A percentile compares a stretch with the other conserved stretches of the same genome.
These are phyloP conservation scores for Ciconia stormi DNA, from an alignment of 2,113 vertebrate species.

Conservation along the genomic window DNA sequence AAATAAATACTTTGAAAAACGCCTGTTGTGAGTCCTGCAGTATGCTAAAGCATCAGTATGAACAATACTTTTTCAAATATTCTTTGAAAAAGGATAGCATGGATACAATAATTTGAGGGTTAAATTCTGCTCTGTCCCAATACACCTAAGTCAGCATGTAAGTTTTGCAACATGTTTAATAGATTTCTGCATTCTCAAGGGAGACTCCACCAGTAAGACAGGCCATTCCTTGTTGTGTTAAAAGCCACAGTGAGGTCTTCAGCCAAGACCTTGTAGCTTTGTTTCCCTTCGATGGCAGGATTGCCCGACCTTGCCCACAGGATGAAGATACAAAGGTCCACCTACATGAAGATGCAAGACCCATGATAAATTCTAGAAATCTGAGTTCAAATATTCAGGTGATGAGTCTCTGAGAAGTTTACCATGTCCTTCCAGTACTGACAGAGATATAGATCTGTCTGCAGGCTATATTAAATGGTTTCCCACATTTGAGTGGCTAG, in stretches of 20 bases:
- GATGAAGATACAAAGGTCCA: neutral
- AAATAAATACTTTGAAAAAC: neutral
- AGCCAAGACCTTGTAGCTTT: neutral
- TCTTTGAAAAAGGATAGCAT: neutral
- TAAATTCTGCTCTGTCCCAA: neutral
- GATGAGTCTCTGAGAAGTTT: neutral
- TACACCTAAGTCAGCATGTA: neutral
- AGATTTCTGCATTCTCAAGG: neutral
- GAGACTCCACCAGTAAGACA: neutral
- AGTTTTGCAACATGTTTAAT: neutral
- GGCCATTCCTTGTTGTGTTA: too few species aligned
- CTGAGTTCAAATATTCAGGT: neutral
- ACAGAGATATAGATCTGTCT: neutral
- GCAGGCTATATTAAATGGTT: neutral
- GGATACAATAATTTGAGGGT: neutral
- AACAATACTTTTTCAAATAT: neutral
- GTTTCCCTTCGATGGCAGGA: neutral
- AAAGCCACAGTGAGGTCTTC: neutral
- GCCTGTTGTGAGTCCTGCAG: neutral
- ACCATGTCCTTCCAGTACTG: neutral
- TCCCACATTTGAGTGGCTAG: neutral
- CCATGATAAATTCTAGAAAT: neutral
- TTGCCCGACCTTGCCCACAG: neutral
- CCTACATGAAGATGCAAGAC: fast-evolving
- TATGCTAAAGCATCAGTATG: neutral